Evolutionary conservation across 2,113 vertebrate genomes (phyloP).

Genomic region (Prionailurus viverrinus): DNA sequence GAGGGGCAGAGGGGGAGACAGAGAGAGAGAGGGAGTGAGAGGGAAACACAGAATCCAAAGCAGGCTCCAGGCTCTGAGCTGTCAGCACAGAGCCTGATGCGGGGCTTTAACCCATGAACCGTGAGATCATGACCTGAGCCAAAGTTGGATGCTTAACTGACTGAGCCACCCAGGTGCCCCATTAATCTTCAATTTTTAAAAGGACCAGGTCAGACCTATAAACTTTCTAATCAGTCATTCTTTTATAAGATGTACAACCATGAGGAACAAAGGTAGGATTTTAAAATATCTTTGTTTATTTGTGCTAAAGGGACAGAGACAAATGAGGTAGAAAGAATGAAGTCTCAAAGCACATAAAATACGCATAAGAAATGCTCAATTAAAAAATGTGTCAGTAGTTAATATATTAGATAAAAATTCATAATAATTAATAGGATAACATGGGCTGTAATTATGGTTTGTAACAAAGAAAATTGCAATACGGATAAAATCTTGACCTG

Average conservation of each 20-base stretch:
- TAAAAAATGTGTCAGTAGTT: neutral
- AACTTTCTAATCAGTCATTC: slow-evolving; percentile 26
- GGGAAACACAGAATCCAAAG: no score
- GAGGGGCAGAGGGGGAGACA: no score
- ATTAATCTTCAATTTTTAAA: neutral
- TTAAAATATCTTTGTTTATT: slow-evolving; percentile 1
- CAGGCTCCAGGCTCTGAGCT: no score
- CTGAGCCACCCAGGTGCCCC: no score
- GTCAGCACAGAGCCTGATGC: no score
- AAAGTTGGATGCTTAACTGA: no score
- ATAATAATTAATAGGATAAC: neutral
- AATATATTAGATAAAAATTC: slow-evolving; percentile 15
- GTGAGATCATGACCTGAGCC: no score
- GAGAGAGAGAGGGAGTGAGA: no score
- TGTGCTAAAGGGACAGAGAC: neutral
- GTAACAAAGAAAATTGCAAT: slow-evolving; percentile 20
- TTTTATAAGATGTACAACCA: slow-evolving; percentile 18
- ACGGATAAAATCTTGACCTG: neutral
- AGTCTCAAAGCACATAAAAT: neutral
- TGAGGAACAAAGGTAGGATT: neutral
- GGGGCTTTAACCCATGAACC: no score
- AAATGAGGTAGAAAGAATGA: neutral
- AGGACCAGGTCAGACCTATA: neutral
- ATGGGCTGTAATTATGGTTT: neutral
- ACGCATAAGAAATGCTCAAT: neutral